phyloP scores from a whole-genome alignment of 2,797 vertebrate species.

The Uromys caudimaculatus region DNA sequence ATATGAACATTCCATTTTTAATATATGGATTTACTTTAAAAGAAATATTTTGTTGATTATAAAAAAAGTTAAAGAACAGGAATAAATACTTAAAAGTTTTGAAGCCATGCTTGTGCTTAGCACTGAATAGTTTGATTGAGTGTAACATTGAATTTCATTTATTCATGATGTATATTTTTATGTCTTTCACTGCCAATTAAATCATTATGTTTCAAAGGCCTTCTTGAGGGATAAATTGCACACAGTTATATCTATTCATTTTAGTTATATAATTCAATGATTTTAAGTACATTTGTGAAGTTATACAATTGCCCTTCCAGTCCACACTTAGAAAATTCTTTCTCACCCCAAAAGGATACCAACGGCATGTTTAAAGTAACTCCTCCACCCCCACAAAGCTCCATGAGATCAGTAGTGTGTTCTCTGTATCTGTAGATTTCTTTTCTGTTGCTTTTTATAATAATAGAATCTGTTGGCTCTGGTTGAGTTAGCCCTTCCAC shows the following conservation, averaged over 20 bases:
- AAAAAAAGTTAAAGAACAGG: background rate
- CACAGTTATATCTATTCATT: background rate
- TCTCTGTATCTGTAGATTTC: background rate
- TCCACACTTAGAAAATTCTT: background rate
- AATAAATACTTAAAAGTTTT: conserved; percentile 6
- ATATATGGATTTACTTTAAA: background rate
- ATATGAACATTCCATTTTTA: conserved; percentile 15
- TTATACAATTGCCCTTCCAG: background rate
- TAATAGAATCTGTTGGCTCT: background rate
- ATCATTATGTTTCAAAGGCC: conserved; percentile 1
- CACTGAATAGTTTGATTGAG: background rate
- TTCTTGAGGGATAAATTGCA: conserved; percentile 9
- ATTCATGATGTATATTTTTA: background rate
- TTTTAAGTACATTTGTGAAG: conserved; percentile 14
- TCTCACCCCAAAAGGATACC: background rate
- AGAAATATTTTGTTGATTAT: background rate
- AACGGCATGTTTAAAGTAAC: background rate
- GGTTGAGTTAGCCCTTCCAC: background rate
- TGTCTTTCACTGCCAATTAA: conserved; percentile 16
- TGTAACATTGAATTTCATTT: background rate
- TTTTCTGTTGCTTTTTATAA: conserved; percentile 28
- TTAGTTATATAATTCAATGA: background rate
- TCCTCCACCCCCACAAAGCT: background rate
- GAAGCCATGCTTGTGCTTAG: background rate
- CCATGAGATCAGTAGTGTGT: background rate